Conservation (phyloP, 2,888 invertebrate genomes). For the Philonicus albiceps region DNA sequence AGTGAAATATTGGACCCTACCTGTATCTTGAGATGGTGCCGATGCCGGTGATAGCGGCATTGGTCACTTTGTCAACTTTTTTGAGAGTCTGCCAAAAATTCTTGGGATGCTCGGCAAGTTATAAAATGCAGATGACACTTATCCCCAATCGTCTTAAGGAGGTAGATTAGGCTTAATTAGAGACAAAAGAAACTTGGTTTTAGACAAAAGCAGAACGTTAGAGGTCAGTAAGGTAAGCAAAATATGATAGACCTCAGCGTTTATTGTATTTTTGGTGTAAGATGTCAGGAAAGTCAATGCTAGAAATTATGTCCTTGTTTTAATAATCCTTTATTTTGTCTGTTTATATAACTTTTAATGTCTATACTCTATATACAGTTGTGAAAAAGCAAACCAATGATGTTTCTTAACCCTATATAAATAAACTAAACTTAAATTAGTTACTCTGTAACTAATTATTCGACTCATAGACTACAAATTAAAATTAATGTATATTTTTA, state of each 20-base stretch:
- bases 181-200: neutral
- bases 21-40: neutral
- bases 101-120: neutral
- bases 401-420: no score
- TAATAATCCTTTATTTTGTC: no score
- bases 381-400: no score
- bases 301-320: no score
- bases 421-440: no score
- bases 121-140: neutral
- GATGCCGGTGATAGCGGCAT: neutral
- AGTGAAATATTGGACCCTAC: slow-evolving; percentile 35
- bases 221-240: neutral
- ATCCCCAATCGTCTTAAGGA: neutral
- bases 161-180: neutral
- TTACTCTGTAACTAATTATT: no score
- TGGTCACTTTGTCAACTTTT: neutral
- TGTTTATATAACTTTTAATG: no score
- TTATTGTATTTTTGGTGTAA: neutral
- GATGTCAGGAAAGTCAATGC: neutral
- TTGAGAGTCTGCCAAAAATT: neutral
- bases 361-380: no score
- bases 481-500: no score
- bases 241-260: neutral
- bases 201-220: neutral
- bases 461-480: no score